Conservation (phyloP, 2,797 vertebrate species). For the Argentina silus region DNA sequence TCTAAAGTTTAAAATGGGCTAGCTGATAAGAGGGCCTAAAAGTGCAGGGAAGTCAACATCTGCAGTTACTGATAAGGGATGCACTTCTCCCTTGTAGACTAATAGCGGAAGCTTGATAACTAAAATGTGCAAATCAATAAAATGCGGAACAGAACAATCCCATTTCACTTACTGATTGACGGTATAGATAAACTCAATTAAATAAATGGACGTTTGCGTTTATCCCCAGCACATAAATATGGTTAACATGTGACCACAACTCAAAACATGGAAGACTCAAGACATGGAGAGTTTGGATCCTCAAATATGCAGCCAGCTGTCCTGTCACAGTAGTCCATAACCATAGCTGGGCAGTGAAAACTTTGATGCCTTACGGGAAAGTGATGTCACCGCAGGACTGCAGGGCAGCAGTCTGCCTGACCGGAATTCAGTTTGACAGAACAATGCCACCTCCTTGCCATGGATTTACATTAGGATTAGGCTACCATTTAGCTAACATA, state of each 20-base stretch:
- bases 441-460: conserved; percentile 39
- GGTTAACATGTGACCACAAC: too few relatives aligned
- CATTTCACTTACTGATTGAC: too few relatives aligned
- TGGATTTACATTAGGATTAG: conserved; percentile 45
- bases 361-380: conserved; percentile 11
- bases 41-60: background rate
- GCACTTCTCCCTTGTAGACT: background rate
- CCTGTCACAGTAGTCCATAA: background rate
- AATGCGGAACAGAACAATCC: too few relatives aligned
- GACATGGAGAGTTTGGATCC: background rate
- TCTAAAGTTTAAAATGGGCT: background rate
- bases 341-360: background rate
- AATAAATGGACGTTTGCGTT: too few relatives aligned
- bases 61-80: background rate
- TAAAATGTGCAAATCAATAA: background rate
- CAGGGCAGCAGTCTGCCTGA: conserved; percentile 1
- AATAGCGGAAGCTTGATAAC: background rate
- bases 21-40: background rate
- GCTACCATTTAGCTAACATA: background rate
- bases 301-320: background rate
- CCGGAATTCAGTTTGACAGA: conserved; percentile 34
- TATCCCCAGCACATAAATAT: too few relatives aligned
- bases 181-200: too few relatives aligned
- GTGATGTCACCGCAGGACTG: conserved; percentile 47
- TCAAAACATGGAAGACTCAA: background rate